Conservation (phyloP, 2,113 vertebrate genomes). For the Rhinoderma darwinii region DNA sequence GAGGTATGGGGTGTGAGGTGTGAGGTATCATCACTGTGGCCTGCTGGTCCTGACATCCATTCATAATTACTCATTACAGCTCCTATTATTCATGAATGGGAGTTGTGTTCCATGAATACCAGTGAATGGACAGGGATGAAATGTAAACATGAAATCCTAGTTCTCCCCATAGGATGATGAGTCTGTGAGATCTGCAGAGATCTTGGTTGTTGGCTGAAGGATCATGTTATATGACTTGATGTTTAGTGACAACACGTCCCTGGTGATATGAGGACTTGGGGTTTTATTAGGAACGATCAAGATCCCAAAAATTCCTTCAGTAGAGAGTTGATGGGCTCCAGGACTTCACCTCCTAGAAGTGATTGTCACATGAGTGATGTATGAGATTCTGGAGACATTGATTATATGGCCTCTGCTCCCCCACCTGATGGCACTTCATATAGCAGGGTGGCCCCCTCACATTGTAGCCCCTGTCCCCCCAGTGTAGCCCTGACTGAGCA, state of each 20-base stretch:
- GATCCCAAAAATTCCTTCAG: no score
- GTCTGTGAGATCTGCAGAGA: background rate
- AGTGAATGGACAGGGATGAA: background rate
- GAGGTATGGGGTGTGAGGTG: background rate
- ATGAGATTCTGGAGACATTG: background rate
- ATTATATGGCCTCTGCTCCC: background rate
- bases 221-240: background rate
- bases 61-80: background rate
- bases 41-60: background rate
- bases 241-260: background rate
- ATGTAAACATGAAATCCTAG: background rate
- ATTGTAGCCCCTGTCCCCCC: background rate
- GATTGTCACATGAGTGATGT: background rate
- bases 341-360: background rate
- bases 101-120: background rate
- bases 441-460: background rate
- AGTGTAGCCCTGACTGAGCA: conserved; percentile 7
- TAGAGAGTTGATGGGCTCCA: background rate
- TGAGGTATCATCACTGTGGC: background rate
- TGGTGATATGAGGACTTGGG: background rate
- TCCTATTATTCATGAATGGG: background rate
- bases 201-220: background rate
- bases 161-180: background rate
- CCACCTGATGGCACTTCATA: background rate
- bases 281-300: background rate